Conservation (phyloP, 2,113 vertebrate species). For the Pelecanus crispus region DNA sequence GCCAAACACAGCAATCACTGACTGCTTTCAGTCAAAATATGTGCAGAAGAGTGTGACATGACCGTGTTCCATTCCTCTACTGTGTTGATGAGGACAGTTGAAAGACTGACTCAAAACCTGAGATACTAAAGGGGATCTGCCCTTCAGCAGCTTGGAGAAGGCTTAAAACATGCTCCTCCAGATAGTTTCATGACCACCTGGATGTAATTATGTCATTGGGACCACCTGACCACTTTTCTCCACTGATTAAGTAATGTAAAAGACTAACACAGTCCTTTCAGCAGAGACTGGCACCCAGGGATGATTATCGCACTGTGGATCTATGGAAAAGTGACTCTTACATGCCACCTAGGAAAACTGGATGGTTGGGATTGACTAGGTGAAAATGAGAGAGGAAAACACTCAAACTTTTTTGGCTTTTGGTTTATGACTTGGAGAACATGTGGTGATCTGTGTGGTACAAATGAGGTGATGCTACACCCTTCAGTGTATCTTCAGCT, state of each 20-base stretch:
- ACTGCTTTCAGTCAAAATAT: not conserved
- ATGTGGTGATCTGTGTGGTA: not conserved
- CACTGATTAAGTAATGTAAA: not conserved
- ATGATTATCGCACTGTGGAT: not conserved
- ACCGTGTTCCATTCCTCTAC: not conserved
- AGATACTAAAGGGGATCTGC: not conserved
- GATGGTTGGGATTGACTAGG: not conserved
- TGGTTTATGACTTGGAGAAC: not conserved
- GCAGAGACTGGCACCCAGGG: not conserved
- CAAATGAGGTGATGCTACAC: not conserved
- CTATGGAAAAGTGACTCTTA: not conserved
- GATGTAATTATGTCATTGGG: not conserved
- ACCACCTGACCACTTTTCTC: not conserved
- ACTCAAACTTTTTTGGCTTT: not conserved
- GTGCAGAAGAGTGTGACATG: not conserved
- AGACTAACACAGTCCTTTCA: not conserved
- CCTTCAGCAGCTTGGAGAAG: not conserved
- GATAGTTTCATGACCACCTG: not conserved
- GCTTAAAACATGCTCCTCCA: not conserved
- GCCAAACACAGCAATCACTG: rapidly evolving
- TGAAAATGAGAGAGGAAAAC: not conserved
- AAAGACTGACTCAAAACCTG: not conserved
- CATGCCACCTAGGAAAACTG: not conserved
- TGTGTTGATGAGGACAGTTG: not conserved
- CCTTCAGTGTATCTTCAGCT: not conserved